Base-by-base conservation (phyloP, 2,888 invertebrate species). In the Cheilosia variabilis region DNA sequence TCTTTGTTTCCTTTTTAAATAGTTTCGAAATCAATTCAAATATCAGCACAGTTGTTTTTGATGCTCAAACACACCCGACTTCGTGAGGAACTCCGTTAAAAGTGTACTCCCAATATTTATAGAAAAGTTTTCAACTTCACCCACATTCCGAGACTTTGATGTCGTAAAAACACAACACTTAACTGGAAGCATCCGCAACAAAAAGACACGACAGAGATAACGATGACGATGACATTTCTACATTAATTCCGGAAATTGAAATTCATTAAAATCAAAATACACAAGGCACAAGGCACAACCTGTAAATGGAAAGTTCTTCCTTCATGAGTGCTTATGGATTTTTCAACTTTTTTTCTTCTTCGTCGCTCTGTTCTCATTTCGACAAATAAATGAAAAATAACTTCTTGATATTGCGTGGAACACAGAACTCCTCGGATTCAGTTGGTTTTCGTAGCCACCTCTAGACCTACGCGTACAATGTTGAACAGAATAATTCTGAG, bases 211-310 rank as follows among this genome's bases (percentile, higher is more conserved):
- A 62, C 24, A 24, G 47, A 58, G 60, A 69, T 78, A 73, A 73
- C 78, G 73, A 68, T 66, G 66, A 73, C 78, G 73, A 68, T 66
- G 66, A 63, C 63, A 79, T 62, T 69, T 83, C 43, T 45, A 58
- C 73, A 83, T 80, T 84, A 80, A 76, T 84, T 80, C 60, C 53
- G 53, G 75, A 84, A 84, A 84, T 84, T 80, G 69, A 80, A 84
- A 84, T 84, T 84, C 84, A 84, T 84, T 84, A 84, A 76, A 80
- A 80, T 80, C 53, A 19, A 17, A 7, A 43, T 31, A 41, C 57
- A 45, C 15, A 50, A 31, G 31, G 50, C 57, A 45, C 15, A 50
- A 31, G 31, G 50, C 24, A 55, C 79, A 80, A 75, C 79, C 69
- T 75, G 84, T 60, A 62, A 60, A 15, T 19, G 43, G n/a, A 76